Evolutionary conservation across 2,888 invertebrate genomes (phyloP).

Genomic region (Dinocampus coccinellae): DNA sequence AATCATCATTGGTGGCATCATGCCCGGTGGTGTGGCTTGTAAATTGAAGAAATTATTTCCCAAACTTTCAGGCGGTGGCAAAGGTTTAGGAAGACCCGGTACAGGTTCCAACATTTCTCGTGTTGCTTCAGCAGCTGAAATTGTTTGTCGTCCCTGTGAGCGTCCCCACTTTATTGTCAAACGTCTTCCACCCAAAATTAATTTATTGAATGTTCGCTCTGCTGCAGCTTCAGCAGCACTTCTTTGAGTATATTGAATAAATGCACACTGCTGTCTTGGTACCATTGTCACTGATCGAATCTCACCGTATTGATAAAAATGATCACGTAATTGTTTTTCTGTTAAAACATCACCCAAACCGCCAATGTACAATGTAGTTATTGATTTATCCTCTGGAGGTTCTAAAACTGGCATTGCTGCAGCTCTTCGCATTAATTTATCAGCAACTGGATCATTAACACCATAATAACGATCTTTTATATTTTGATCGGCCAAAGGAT

Average conservation of each 20-base stretch:
- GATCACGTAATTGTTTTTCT: constrained; percentile 93
- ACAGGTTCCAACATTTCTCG: constrained; percentile 79
- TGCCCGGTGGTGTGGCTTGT: constrained; percentile 64
- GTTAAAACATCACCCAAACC: constrained; percentile 90
- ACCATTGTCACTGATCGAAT: constrained; percentile 94
- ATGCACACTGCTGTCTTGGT: constrained; percentile 94
- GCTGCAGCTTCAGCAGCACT: constrained; percentile 93
- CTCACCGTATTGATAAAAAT: constrained; percentile 99
- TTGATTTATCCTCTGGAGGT: constrained; percentile 94
- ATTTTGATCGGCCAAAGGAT: constrained; percentile 95
- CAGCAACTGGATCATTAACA: constrained; percentile 95
- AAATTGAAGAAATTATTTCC: constrained; percentile 80
- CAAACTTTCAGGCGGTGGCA: constrained; percentile 75
- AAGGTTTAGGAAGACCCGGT: constrained; percentile 81
- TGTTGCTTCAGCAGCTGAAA: constrained; percentile 70
- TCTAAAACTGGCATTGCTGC: constrained; percentile 95
- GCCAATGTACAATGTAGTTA: constrained; percentile 98
- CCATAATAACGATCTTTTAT: constrained; percentile 96
- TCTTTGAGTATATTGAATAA: constrained; percentile 95
- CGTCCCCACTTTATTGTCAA: constrained; percentile 99
- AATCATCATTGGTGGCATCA: constrained; percentile 67
- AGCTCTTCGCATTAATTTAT: constrained; percentile 90
- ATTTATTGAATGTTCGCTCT: constrained; percentile 95
- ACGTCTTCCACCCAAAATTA: constrained; percentile 86
- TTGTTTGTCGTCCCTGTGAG: constrained; percentile 84